Conservation (phyloP, 2,113 vertebrate species). For the Melanotaenia duboulayi region DNA sequence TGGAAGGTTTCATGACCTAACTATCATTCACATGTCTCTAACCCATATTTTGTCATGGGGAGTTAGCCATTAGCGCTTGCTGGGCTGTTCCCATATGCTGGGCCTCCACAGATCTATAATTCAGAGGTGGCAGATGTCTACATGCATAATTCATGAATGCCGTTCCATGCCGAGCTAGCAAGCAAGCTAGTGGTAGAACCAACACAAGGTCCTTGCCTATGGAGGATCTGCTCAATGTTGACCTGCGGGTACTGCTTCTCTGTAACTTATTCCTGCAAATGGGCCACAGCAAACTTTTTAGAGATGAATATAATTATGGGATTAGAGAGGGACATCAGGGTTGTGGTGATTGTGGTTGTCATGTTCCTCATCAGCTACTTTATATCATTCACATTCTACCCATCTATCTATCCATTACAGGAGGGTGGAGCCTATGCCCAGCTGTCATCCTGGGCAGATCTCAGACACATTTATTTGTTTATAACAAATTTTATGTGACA, state of each 20-base stretch:
- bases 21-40: constrained; percentile 71
- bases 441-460: too few relatives aligned
- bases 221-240: constrained; percentile 62
- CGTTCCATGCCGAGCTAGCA: constrained; percentile 68
- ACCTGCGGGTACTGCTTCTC: constrained; percentile 59
- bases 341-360: background rate
- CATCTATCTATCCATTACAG: too few relatives aligned
- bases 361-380: background rate
- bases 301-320: constrained; percentile 11
- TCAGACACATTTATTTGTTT: too few relatives aligned
- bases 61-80: constrained; percentile 80
- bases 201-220: constrained; percentile 66
- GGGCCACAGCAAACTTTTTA: constrained; percentile 29
- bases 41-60: constrained; percentile 77
- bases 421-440: too few relatives aligned
- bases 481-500: too few relatives aligned
- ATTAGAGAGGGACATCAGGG: constrained; percentile 10
- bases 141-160: constrained; percentile 83
- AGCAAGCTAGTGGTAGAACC: constrained; percentile 67
- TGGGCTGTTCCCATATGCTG: constrained; percentile 81
- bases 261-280: constrained; percentile 23
- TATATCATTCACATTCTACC: too few relatives aligned
- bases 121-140: constrained; percentile 85
- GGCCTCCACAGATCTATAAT: constrained; percentile 84
- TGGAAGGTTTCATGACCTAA: constrained; percentile 57